Evolutionary conservation across 2,113 vertebrate species (phyloP).

Genomic region (Ploceus nigricollis): DNA sequence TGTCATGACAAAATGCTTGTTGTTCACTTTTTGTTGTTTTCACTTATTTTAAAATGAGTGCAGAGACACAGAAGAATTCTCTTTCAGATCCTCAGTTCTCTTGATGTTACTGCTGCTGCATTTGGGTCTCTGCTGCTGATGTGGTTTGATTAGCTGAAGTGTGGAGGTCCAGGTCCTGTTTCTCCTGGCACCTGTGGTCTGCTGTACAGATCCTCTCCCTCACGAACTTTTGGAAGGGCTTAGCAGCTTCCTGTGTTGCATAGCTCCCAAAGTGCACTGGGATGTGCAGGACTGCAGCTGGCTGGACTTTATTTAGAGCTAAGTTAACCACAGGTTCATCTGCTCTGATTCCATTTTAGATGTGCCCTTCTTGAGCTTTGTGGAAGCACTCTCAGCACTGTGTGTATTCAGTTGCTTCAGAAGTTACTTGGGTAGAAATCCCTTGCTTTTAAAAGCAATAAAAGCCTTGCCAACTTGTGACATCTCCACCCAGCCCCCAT

Average conservation of each 20-base stretch:
- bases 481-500: background rate
- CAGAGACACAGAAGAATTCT: background rate
- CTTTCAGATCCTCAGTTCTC: background rate
- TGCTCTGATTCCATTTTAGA: slow-evolving; percentile 17
- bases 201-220: background rate
- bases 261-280: background rate
- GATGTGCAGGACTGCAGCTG: background rate
- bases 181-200: background rate
- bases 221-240: background rate
- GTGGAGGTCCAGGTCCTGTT: background rate
- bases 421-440: background rate
- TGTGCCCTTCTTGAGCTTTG: background rate
- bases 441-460: background rate
- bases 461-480: background rate
- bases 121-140: background rate
- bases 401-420: background rate
- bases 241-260: slow-evolving; percentile 18
- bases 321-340: slow-evolving; percentile 1
- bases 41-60: background rate
- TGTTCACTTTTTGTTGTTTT: background rate
- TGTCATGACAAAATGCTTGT: background rate
- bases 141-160: background rate
- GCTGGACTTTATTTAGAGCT: slow-evolving; percentile 15
- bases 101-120: background rate
- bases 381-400: background rate